phyloP scores from a whole-genome alignment of 2,888 invertebrate species.

The Noctua fimbriata region DNA sequence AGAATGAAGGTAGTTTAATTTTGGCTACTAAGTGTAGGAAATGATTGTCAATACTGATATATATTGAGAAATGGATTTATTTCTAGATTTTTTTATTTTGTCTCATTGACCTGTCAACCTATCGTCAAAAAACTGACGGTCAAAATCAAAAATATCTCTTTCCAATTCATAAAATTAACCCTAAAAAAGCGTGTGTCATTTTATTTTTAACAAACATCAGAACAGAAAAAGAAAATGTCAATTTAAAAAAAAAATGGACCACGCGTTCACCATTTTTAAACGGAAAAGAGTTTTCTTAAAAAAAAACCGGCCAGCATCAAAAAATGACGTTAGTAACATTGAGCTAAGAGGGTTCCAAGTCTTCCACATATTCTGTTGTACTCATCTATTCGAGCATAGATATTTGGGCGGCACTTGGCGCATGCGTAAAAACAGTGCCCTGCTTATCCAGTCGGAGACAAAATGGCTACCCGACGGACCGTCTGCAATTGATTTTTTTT shows the following conservation, averaged over 20 bases:
- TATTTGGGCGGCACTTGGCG: constrained; percentile 77
- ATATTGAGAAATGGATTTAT: background rate
- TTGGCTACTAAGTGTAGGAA: background rate
- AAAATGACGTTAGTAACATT: constrained; percentile 52
- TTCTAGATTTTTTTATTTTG: background rate
- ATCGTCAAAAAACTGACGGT: background rate
- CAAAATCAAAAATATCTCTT: background rate
- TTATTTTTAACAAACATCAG: background rate
- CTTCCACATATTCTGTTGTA: constrained; percentile 52
- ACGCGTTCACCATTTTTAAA: background rate
- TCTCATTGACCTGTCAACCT: background rate
- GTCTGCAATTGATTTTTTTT: constrained; percentile 87
- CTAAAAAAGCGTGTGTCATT: background rate
- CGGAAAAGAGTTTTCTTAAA: background rate
- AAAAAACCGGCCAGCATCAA: constrained; percentile 14
- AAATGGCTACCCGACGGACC: constrained; percentile 83
- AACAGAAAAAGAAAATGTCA: background rate
- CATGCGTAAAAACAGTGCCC: constrained; percentile 81
- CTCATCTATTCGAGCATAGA: constrained; percentile 64
- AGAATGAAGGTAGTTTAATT: constrained; percentile 26
- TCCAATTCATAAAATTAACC: background rate
- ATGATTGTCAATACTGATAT: background rate
- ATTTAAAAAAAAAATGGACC: background rate
- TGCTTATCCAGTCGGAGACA: constrained; percentile 79
- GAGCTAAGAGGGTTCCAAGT: constrained; percentile 49